Evolutionary conservation across 2,113 vertebrate species (phyloP).

Genomic region (Lampris incognitus): DNA sequence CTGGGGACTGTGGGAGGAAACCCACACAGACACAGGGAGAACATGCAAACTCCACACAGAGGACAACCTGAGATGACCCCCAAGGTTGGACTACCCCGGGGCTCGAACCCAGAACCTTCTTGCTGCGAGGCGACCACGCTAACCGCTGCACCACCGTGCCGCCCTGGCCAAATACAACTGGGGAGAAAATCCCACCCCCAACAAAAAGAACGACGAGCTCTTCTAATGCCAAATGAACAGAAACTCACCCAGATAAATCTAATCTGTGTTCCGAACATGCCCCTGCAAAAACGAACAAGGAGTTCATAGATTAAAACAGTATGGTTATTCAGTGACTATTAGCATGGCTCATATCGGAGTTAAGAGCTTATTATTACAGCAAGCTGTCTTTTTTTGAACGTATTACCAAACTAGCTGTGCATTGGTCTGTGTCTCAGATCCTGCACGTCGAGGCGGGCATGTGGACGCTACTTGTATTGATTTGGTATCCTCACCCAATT

Average conservation of each 20-base stretch:
- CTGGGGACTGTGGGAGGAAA: too few relatives aligned
- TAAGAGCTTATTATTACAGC: too few relatives aligned
- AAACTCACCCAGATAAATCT: slow-evolving; percentile 31
- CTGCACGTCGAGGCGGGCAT: background rate
- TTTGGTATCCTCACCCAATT: slow-evolving; percentile 33
- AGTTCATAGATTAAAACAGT: background rate
- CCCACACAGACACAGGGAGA: too few relatives aligned
- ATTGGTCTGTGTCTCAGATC: slow-evolving; percentile 2
- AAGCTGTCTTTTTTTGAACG: too few relatives aligned
- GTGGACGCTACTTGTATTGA: slow-evolving; percentile 25
- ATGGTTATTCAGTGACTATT: background rate
- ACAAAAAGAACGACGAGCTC: slow-evolving; percentile 1
- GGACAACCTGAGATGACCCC: too few relatives aligned
- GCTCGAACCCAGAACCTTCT: too few relatives aligned
- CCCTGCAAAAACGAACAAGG: background rate
- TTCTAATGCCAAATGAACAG: slow-evolving; percentile 17
- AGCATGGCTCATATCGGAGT: background rate
- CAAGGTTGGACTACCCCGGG: too few relatives aligned
- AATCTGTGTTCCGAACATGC: background rate
- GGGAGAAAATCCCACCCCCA: too few relatives aligned
- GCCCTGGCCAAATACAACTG: too few relatives aligned
- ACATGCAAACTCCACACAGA: too few relatives aligned
- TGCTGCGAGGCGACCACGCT: too few relatives aligned
- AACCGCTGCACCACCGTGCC: too few relatives aligned
- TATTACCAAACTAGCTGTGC: background rate